Percentiles rank a stretch among this genome's conserved stretches.
Evolutionary conservation across 2,797 vertebrate species (phyloP).

Genomic region (Dendrocincla fuliginosa): DNA sequence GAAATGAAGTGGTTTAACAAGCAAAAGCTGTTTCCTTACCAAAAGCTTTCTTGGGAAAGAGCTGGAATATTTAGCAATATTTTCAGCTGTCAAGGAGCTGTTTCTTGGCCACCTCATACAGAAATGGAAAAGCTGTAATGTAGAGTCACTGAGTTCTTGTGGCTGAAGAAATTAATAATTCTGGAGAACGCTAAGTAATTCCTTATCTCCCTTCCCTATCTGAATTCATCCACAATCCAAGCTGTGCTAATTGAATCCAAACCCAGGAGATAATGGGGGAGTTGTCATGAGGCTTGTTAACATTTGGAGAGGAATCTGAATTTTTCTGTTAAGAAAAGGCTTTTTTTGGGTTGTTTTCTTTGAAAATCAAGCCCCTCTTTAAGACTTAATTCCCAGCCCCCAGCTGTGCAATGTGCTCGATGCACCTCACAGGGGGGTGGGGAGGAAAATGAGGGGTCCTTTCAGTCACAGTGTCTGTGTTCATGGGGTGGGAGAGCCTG

Average conservation of each 20-base stretch:
- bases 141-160: not conserved
- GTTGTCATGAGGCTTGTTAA: not conserved
- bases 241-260: not conserved
- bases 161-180: not conserved
- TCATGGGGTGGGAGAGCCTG: not conserved
- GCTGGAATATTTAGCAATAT: not conserved
- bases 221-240: not conserved
- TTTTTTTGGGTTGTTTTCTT: not conserved
- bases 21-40: not conserved
- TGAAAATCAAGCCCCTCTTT: not conserved
- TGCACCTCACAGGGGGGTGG: not conserved
- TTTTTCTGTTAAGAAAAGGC: not conserved
- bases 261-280: not conserved
- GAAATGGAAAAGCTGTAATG: not conserved
- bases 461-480: not conserved
- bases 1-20: not conserved
- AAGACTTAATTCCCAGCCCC: not conserved
- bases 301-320: not conserved
- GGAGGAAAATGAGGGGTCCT: not conserved
- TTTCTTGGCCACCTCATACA: not conserved
- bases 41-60: not conserved
- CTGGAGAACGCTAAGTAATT: not conserved
- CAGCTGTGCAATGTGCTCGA: fast-evolving
- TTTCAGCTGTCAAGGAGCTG: not conserved
- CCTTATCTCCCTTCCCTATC: not conserved